A percentile compares a stretch with the other conserved stretches of the same genome.
These are phyloP conservation scores for Drosophila macrospina DNA, from an alignment of 2,888 invertebrate species.

Conservation along the genomic window DNA sequence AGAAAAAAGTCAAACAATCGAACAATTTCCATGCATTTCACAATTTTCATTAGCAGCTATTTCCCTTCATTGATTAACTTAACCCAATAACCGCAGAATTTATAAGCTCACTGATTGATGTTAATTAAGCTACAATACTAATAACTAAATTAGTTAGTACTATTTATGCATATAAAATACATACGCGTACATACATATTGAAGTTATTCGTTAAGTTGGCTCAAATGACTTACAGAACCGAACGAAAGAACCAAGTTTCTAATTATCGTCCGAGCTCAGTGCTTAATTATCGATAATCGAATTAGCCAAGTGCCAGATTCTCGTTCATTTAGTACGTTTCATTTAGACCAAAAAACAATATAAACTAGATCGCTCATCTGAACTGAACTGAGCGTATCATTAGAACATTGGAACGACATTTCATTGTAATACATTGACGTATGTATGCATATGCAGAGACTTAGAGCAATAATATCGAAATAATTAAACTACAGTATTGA, in stretches of 20 bases:
- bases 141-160: conserved; percentile 1
- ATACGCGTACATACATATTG: background rate
- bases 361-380: too few species aligned
- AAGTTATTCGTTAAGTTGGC: background rate
- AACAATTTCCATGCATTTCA: conserved; percentile 84
- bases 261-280: too few species aligned
- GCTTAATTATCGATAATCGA: too few species aligned
- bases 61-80: background rate
- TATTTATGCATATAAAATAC: background rate
- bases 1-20: conserved; percentile 84
- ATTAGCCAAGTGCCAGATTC: too few species aligned
- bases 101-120: conserved; percentile 8
- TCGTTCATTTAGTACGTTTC: too few species aligned
- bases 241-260: too few species aligned
- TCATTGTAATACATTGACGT: too few species aligned
- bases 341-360: too few species aligned
- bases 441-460: background rate
- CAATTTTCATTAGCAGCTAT: conserved; percentile 31
- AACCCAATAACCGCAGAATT: conserved; percentile 10
- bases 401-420: too few species aligned
- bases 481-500: background rate
- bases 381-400: too few species aligned
- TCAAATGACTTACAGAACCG: too few species aligned
- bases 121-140: conserved; percentile 10
- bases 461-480: background rate